Evolutionary conservation across 2,113 vertebrate species (phyloP), one percentile per base, ranked within the genome.

Genomic region (Mastomys natalensis): DNA sequence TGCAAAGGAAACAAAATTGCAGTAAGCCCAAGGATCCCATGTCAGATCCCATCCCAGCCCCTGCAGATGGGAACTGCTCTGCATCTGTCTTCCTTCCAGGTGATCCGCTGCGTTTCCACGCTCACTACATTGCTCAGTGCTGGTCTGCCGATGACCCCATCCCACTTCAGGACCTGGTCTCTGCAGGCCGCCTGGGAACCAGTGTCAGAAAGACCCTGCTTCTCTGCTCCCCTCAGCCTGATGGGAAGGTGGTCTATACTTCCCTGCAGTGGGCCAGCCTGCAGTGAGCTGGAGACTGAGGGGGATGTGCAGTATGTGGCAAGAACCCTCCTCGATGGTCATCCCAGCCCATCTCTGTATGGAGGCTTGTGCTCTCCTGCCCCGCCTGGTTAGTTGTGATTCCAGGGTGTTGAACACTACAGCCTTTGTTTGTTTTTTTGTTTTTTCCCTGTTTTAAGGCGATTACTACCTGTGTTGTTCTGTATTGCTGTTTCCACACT

Each of bases 241-340:
- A 90, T 12, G 98, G 68, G 11, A 68, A 95, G 1, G 98, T 99
- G 24, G 95, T 90, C 40, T 99, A 99, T 95, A 99, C 99, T 1
- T 99, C 99, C 0, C 87, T 99, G 66, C 99, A 99, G 98, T 99
- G 99, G 99, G 99, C 99, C 64, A 98, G 99, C 76, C 98, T 99
- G 98, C 97, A 97, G 77, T 98, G 97, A 98, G 11, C 72, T 62
- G 3, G 19, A n/a, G 87, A 55, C 45, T 51, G 2, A 16, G 17
- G 58, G 19, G 31, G 11, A 5, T 6, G 19, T 4, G 29, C 43
- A 24, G 7, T 29, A 60, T 45, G 8, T 0, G 1, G 37, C 55
- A 45, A 29, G 77, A 90, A 55, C 66, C 77, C 74, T 51, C 55
- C 73, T 12, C 7, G 40, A 24, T 16, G 62, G 48, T n/a, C 29